Evolutionary conservation across 2,113 vertebrate genomes (phyloP).

Genomic region (rat (Rattus norvegicus)): DNA sequence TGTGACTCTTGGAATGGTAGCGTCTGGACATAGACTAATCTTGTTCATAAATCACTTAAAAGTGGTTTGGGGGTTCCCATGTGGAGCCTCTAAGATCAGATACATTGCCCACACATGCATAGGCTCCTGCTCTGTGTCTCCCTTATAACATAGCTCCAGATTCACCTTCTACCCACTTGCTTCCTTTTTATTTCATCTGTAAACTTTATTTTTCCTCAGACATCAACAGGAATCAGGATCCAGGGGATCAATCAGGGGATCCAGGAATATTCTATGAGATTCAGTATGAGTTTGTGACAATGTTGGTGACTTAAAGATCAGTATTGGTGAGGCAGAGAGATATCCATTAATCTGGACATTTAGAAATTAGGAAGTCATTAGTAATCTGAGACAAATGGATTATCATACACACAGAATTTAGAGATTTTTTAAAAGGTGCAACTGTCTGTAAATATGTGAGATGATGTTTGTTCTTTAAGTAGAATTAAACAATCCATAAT

Average conservation of each 20-base stretch:
- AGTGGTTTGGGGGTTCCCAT: background rate
- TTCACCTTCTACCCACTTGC: background rate
- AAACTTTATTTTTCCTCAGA: background rate
- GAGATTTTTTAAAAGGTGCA: background rate
- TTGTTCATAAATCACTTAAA: background rate
- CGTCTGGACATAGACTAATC: background rate
- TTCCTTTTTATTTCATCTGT: background rate
- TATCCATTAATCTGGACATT: background rate
- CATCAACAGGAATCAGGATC: background rate
- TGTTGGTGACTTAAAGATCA: background rate
- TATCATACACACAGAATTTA: background rate
- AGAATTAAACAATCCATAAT: background rate
- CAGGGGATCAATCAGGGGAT: background rate
- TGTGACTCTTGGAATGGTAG: background rate
- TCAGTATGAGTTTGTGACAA: background rate
- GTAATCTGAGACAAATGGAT: background rate
- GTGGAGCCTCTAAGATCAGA: background rate
- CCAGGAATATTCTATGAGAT: background rate
- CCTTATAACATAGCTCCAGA: background rate
- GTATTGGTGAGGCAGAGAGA: background rate
- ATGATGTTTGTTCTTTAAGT: background rate
- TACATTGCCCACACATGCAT: background rate
- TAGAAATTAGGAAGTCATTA: conserved; percentile 32
- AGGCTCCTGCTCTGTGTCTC: background rate
- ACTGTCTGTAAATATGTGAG: background rate